These are phyloP conservation scores for Phrynosoma blainvillii DNA, from an alignment of 2,113 vertebrate species.

Conservation along the genomic window DNA sequence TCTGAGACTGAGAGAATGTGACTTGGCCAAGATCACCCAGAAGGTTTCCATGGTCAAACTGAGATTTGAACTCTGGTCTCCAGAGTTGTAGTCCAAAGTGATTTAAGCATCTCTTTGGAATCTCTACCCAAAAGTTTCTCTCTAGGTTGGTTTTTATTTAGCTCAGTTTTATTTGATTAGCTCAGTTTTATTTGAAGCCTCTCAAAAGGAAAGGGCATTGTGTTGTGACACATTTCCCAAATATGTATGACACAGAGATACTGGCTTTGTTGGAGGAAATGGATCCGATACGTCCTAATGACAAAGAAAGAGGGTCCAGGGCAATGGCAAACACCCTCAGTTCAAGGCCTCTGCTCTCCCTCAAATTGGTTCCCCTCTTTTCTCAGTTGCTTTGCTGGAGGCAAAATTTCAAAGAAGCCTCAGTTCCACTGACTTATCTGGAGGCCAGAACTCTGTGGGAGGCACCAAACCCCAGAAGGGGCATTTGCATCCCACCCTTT, in stretches of 20 bases:
- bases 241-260: not conserved
- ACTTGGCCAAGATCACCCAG: no score
- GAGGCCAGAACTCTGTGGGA: not conserved
- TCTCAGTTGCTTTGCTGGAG: not conserved
- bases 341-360: not conserved
- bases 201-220: not conserved
- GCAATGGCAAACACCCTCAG: no score
- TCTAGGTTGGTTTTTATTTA: not conserved
- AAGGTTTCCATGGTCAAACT: no score
- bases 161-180: not conserved
- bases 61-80: no score
- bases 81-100: no score
- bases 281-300: not conserved
- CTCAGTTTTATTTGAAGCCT: not conserved
- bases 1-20: no score
- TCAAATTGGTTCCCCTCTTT: not conserved
- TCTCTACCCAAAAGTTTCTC: not conserved
- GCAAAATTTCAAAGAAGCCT: not conserved
- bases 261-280: not conserved
- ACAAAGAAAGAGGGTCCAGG: not conserved
- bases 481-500: not conserved
- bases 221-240: not conserved
- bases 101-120: not conserved
- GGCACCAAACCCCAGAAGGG: not conserved
- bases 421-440: not conserved